These are phyloP conservation scores for Pachycephala philippinensis DNA, from an alignment of 2,113 vertebrate genomes.

Conservation along the genomic window DNA sequence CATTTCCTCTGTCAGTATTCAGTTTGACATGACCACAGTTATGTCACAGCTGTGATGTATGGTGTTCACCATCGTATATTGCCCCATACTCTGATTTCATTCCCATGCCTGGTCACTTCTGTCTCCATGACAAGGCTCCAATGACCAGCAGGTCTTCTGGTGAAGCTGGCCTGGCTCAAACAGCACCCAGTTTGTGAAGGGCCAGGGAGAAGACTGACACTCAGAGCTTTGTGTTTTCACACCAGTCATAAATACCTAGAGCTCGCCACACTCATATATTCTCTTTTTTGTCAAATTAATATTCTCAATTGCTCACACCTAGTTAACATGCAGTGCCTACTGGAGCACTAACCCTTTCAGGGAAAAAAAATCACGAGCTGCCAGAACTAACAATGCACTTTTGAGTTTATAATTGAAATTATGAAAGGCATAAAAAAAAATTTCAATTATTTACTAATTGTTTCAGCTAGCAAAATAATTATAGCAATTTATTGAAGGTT, in stretches of 20 bases:
- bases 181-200: background rate
- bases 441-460: constrained; percentile 57
- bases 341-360: background rate
- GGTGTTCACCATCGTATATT: background rate
- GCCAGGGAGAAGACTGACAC: background rate
- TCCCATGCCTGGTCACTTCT: background rate
- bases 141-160: background rate
- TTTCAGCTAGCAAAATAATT: constrained; percentile 42
- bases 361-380: background rate
- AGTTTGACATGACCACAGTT: background rate
- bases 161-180: background rate
- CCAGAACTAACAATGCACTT: constrained; percentile 24
- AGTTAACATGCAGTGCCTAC: background rate
- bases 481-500: background rate
- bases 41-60: background rate
- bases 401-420: constrained; percentile 30
- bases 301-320: background rate
- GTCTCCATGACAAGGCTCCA: background rate
- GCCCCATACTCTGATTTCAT: background rate
- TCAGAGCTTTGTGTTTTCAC: background rate
- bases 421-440: background rate
- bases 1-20: background rate
- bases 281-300: constrained; percentile 7
- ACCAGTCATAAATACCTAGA: background rate
- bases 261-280: background rate